These are phyloP conservation scores for Drosophila infuscata DNA, from an alignment of 2,888 invertebrate genomes.

Conservation along the genomic window DNA sequence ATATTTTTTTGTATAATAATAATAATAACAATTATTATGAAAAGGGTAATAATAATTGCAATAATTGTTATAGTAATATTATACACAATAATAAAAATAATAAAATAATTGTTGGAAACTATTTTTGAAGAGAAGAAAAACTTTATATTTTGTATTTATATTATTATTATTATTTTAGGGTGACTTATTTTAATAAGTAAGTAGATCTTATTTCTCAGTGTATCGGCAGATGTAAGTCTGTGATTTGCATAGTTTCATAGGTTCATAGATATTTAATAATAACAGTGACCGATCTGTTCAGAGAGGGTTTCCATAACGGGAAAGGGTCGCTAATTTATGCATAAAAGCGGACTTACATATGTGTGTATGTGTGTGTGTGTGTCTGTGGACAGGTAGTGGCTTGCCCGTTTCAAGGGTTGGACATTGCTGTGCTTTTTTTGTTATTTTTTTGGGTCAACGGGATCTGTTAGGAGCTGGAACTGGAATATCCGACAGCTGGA, in stretches of 20 bases:
- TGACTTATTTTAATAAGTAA: neutral
- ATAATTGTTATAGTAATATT: neutral
- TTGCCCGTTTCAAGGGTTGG: constrained; percentile 40
- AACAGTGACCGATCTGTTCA: constrained; percentile 45
- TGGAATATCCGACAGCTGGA: constrained; percentile 49
- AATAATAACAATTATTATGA: neutral
- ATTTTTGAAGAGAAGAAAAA: neutral
- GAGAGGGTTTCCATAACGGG: constrained; percentile 4
- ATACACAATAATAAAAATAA: neutral
- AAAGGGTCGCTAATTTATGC: constrained; percentile 43
- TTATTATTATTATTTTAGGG: neutral
- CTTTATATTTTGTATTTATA: neutral
- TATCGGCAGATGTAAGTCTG: constrained; percentile 42
- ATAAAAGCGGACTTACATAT: constrained; percentile 15
- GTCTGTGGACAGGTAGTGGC: constrained; percentile 40
- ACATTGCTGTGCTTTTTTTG: constrained; percentile 52
- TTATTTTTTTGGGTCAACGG: constrained; percentile 24
- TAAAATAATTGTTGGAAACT: neutral
- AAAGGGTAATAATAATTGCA: too few species aligned
- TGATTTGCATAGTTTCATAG: constrained; percentile 32
- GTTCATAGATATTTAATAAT: neutral
- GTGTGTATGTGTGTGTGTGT: constrained; percentile 10
- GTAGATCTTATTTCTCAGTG: neutral
- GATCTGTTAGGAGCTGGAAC: constrained; percentile 21
- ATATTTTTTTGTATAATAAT: too few species aligned